Conservation (phyloP, 1,140 invertebrate genomes). For the Drosophila murphyi region DNA sequence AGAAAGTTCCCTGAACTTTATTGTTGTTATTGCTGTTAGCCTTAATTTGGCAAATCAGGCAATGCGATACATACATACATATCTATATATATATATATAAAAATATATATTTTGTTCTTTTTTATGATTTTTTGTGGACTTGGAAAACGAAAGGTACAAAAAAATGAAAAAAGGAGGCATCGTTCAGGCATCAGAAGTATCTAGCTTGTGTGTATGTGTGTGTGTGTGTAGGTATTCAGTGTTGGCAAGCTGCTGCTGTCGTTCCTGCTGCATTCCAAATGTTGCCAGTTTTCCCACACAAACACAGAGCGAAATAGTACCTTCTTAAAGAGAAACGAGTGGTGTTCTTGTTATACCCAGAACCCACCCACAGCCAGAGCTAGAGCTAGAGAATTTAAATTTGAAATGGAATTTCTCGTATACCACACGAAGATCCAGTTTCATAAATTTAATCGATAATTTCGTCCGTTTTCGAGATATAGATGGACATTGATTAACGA, state of each 20-base stretch:
- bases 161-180: background rate
- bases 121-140: conserved; percentile 1
- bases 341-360: too few species aligned
- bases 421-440: too few species aligned
- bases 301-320: conserved; percentile 20
- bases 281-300: conserved; percentile 34
- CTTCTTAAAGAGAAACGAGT: background rate
- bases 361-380: too few species aligned
- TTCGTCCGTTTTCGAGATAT: too few species aligned
- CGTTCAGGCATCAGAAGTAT: conserved; percentile 1
- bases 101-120: conserved; percentile 6
- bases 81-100: background rate
- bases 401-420: too few species aligned
- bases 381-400: too few species aligned
- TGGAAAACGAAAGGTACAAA: conserved; percentile 3
- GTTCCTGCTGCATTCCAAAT: conserved; percentile 42
- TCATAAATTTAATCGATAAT: too few species aligned
- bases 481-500: too few species aligned
- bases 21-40: conserved; percentile 43
- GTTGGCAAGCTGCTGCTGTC: conserved; percentile 7
- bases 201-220: conserved; percentile 11
- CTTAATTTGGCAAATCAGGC: conserved; percentile 66
- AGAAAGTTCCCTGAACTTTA: conserved; percentile 38
- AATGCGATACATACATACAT: conserved; percentile 28
- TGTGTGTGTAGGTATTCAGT: conserved; percentile 45